Base-by-base conservation (phyloP, 2,888 invertebrate genomes). In the Oxyscelio sp. region DNA sequence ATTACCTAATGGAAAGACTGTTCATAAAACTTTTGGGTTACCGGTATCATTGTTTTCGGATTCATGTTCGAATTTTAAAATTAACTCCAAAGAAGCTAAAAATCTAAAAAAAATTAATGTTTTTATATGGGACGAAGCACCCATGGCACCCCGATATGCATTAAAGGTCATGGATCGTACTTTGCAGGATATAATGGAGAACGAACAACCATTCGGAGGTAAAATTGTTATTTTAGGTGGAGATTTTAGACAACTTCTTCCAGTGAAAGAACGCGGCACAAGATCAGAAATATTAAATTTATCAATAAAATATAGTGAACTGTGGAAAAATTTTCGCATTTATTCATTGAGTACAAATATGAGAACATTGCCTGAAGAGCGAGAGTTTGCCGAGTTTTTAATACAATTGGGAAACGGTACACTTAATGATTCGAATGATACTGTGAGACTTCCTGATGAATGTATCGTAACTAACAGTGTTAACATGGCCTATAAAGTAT, bases 1-100 rank as follows among this genome's bases (percentile, higher is more conserved):
- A n/a, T n/a, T n/a, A n/a, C n/a, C n/a, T 1, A 92, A 91, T 38
- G 90, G 90, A 2, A 90, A 87, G 54, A 24, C 65, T 70, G 65
- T 68, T n/a, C 66, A 84, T 40, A 75, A 75, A 75, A 70, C 75
- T 15, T 80, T 80, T 50, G 63, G 78, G n/a, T 74, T 92, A 21
- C 74, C 78, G 43, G 59, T 68, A 19, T 43, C 68, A 38, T 15
- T 73, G 2, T 73, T 52, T 63, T 34, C 61, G 11, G 54, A 88
- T 82, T 86, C 86, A 15, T 65, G 77, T 40, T 84, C 78, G n/a
- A 68, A 70, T 52, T 83, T 89, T 8, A 86, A 84, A 56, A 13
- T 79, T 1, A 66, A 87, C 61, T 89, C 86, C 0, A 82, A 85
- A 70, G 71, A 87, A 66, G 86, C 79, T 66, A 21, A 70, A 34